Evolutionary conservation across 2,888 invertebrate species (phyloP).

Genomic region (Cataglyphis livida): DNA sequence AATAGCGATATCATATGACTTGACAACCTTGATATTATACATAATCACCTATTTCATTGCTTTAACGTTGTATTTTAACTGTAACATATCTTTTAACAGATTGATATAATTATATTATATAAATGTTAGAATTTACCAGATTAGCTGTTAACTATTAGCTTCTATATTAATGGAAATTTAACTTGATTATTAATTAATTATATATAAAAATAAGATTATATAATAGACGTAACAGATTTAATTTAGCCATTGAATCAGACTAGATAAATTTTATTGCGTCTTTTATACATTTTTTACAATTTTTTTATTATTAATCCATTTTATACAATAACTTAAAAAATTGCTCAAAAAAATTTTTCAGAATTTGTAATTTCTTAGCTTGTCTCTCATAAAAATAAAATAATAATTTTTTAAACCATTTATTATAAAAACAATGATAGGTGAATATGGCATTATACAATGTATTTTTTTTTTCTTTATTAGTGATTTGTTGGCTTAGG

Average conservation of each 20-base stretch:
- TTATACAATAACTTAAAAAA: neutral
- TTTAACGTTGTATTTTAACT: slow-evolving; percentile 12
- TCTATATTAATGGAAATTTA: slow-evolving; percentile 36
- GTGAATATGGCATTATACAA: neutral
- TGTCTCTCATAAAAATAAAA: neutral
- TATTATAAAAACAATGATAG: neutral
- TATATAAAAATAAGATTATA: slow-evolving; percentile 9
- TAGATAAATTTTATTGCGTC: neutral
- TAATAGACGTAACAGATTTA: neutral
- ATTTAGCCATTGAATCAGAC: neutral
- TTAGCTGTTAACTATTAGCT: slow-evolving; percentile 21
- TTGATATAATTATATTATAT: neutral
- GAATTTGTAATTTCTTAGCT: neutral
- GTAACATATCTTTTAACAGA: neutral
- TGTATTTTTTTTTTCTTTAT: neutral
- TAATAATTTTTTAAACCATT: slow-evolving; percentile 3
- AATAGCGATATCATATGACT: slow-evolving; percentile 23
- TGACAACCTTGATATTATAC: slow-evolving; percentile 14
- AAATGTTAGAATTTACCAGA: slow-evolving; percentile 25
- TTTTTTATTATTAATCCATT: neutral
- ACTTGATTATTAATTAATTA: slow-evolving; percentile 14
- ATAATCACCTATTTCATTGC: slow-evolving; percentile 34
- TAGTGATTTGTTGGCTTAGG: neutral
- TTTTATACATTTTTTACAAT: neutral
- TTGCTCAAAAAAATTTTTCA: slow-evolving; percentile 11